Evolutionary conservation across 2,888 invertebrate species (phyloP), one percentile per base, ranked within the genome.

Genomic region (Pocota personata): DNA sequence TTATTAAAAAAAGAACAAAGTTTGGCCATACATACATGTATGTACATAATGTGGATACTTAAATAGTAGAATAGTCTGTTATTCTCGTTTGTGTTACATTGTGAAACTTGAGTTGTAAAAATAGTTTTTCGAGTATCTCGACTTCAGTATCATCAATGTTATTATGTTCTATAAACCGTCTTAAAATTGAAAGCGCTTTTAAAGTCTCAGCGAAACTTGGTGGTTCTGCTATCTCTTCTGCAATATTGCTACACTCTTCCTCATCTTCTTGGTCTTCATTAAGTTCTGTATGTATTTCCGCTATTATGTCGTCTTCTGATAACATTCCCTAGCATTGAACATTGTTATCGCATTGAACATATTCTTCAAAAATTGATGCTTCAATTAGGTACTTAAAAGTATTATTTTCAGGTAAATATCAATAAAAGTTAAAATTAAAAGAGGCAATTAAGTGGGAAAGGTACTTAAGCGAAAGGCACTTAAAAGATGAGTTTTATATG

Each of bases 241-340:
- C 50, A 24, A 8, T 24, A 12, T 24, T 50, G 50, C 10, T 12
- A 24, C 0, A 12, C 16, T 37, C 16, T 57, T 57, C 12, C 35
- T 57, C 57, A 37, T 35, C 57, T 35, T 35, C 57, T 19, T 57
- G n/a, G n/a, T n/a, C n/a, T n/a, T n/a, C 35, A 35, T 35, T 16
- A 35, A 35, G 35, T 57, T 57, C 19, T 35, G 35, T 35, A 10
- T 32, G 3, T 35, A 19, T 19, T 52, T 52, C 52, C 27, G 52
- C 52, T 52, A 30, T 27, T n/a, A 52, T 52, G 30, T 52, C 52
- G 27, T 52, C 52, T 30, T 52, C 52, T 24, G 52, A 52, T 52
- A 24, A 30, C 3, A 52, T 14, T 52, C 52, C 52, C 27, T 52
- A 24, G 14, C 55, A 55, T 30, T 32, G 30, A 35, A 19, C 32